Conservation (phyloP, 2,113 vertebrate genomes). For the Etia nguti region DNA sequence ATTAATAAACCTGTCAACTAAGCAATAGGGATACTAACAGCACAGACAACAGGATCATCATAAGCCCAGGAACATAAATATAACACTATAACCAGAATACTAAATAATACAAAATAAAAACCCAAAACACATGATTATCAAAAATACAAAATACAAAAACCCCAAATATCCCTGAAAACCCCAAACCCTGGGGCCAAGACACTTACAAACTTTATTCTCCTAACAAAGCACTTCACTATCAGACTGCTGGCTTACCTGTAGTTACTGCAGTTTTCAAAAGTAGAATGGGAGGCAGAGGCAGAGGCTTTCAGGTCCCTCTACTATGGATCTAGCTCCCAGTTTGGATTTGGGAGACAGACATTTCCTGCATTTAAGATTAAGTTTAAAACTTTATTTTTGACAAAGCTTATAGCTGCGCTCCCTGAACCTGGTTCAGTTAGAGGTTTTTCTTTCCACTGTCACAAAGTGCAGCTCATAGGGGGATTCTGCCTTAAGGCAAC, state of each 20-base stretch:
- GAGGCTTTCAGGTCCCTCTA: not conserved
- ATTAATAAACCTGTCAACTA: not conserved
- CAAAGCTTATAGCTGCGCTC: not conserved
- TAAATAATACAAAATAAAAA: not conserved
- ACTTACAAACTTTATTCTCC: not conserved
- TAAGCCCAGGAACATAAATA: not conserved
- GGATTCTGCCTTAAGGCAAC: fast-evolving
- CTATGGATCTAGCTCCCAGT: not conserved
- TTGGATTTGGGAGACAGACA: not conserved
- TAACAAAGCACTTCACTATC: not conserved
- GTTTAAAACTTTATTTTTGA: not conserved
- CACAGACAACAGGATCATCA: not conserved
- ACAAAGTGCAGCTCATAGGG: not conserved
- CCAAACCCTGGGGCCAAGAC: too few relatives aligned
- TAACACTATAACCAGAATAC: not conserved
- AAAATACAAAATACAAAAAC: not conserved
- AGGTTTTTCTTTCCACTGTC: not conserved
- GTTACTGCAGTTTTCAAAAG: not conserved
- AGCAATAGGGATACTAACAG: not conserved
- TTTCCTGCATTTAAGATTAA: not conserved
- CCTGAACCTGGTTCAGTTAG: not conserved
- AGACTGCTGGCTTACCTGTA: not conserved
- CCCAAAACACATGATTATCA: not conserved
- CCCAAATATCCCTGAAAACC: not conserved
- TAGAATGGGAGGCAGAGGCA: not conserved